Conservation (phyloP, 2,797 vertebrate genomes). For the Acanthurus tractus region DNA sequence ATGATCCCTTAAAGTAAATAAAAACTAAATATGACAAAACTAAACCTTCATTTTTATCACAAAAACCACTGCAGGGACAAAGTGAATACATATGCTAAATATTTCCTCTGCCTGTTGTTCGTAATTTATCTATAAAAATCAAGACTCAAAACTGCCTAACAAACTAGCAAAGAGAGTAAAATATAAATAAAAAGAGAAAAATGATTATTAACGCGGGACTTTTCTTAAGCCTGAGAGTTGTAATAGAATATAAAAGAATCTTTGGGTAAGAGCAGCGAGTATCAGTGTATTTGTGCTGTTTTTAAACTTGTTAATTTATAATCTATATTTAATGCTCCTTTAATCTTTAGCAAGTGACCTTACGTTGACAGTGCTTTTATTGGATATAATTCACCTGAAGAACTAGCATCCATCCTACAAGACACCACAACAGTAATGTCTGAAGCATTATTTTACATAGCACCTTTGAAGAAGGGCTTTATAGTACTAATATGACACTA, state of each 20-base stretch:
- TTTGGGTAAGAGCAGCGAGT: slow-evolving; percentile 50
- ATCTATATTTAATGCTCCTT: slow-evolving; percentile 15
- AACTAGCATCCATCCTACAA: not conserved
- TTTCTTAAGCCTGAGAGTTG: slow-evolving; percentile 44
- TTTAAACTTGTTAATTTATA: slow-evolving; percentile 7
- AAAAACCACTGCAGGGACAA: slow-evolving; percentile 48
- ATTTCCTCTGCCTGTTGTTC: slow-evolving; percentile 36
- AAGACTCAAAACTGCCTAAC: slow-evolving; percentile 41
- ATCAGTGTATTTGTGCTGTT: slow-evolving; percentile 12
- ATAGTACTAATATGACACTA: slow-evolving; percentile 36
- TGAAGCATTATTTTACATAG: slow-evolving; percentile 29
- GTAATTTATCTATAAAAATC: slow-evolving; percentile 50
- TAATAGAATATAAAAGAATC: slow-evolving; percentile 44
- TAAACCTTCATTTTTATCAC: slow-evolving; percentile 29
- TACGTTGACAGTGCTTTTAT: slow-evolving; percentile 15
- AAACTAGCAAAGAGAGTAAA: slow-evolving; percentile 39
- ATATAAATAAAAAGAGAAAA: slow-evolving; percentile 62
- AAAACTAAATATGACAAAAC: slow-evolving; percentile 41
- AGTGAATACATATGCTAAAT: slow-evolving; percentile 15
- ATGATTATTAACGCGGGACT: slow-evolving; percentile 26
- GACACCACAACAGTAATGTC: slow-evolving; percentile 17
- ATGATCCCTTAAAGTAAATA: slow-evolving; percentile 51
- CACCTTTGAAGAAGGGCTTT: slow-evolving; percentile 23
- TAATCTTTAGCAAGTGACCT: slow-evolving; percentile 9
- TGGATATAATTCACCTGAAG: slow-evolving; percentile 14